Evolutionary conservation across 2,113 vertebrate genomes (phyloP).

Genomic region (Willisornis vidua): DNA sequence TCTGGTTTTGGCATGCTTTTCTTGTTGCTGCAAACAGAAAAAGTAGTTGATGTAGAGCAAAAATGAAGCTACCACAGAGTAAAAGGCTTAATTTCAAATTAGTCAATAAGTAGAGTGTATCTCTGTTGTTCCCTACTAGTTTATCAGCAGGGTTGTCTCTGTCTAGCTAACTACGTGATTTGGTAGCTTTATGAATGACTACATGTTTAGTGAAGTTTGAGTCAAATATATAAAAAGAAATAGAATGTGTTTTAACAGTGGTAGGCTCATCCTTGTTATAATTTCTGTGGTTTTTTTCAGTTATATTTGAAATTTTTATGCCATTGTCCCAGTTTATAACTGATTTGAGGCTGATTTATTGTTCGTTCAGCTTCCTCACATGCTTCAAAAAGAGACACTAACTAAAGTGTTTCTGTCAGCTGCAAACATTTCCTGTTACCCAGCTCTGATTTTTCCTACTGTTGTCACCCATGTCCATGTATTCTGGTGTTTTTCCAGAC

Average conservation of each 20-base stretch:
- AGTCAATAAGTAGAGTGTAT: neutral
- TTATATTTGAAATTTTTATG: neutral
- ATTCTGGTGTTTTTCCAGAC: conserved; percentile 45
- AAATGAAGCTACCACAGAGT: neutral
- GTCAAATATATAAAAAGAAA: neutral
- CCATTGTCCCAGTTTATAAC: neutral
- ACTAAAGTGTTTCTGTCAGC: neutral
- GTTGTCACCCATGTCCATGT: conserved; percentile 40
- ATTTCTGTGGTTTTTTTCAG: neutral
- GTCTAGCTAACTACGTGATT: neutral
- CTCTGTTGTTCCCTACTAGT: neutral
- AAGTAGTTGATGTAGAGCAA: neutral
- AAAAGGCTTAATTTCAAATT: neutral
- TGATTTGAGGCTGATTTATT: neutral
- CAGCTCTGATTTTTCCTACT: conserved; percentile 11
- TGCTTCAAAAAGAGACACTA: neutral
- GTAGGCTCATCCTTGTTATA: neutral
- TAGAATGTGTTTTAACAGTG: neutral
- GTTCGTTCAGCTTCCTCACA: neutral
- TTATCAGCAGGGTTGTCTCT: neutral
- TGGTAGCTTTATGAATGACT: neutral
- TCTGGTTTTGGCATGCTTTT: neutral
- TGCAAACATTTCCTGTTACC: conserved; percentile 16
- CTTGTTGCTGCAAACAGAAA: neutral
- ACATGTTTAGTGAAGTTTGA: neutral